Evolutionary conservation across 1,140 invertebrate species (phyloP).

Genomic region (Drosophila sulfurigaster): DNA sequence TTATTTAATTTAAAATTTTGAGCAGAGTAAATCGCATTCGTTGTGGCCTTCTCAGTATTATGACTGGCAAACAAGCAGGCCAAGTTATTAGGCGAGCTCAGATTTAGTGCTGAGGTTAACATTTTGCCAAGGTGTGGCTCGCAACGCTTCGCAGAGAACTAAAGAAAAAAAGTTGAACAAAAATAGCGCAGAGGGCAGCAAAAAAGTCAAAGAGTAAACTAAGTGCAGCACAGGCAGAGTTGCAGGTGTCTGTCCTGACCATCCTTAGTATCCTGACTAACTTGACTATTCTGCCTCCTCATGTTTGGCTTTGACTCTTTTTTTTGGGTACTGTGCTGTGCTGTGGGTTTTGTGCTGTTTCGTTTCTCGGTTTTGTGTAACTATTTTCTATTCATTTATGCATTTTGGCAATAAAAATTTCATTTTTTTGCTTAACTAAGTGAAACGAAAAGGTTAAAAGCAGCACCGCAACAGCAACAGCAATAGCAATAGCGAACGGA

Average conservation of each 20-base stretch:
- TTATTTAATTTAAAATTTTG: background rate
- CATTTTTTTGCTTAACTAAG: slow-evolving; percentile 81
- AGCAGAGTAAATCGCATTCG: background rate
- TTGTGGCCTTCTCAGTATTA: slow-evolving; percentile 40
- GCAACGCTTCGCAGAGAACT: background rate
- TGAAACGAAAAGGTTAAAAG: slow-evolving; percentile 81
- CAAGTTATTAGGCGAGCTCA: slow-evolving; percentile 51
- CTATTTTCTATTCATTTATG: slow-evolving; percentile 83
- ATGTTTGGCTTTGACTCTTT: background rate
- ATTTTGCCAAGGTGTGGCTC: slow-evolving; percentile 49
- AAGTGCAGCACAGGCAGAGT: slow-evolving; percentile 42
- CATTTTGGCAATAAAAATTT: slow-evolving; percentile 83
- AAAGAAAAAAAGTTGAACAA: slow-evolving; percentile 1
- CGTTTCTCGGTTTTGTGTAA: slow-evolving; percentile 48
- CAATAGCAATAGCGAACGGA: slow-evolving; percentile 30
- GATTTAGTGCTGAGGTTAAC: slow-evolving; percentile 64
- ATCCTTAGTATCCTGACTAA: background rate
- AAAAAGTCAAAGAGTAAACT: slow-evolving; percentile 41
- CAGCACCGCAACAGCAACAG: slow-evolving; percentile 19
- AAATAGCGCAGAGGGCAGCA: slow-evolving; percentile 42
- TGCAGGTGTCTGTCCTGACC: slow-evolving; percentile 21
- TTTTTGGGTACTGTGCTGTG: background rate
- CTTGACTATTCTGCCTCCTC: slow-evolving; percentile 14
- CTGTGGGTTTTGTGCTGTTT: slow-evolving; percentile 43
- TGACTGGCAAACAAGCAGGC: slow-evolving; percentile 43